These are phyloP conservation scores for Drosophila sulfurigaster DNA, from an alignment of 1,140 invertebrate species.

Conservation along the genomic window DNA sequence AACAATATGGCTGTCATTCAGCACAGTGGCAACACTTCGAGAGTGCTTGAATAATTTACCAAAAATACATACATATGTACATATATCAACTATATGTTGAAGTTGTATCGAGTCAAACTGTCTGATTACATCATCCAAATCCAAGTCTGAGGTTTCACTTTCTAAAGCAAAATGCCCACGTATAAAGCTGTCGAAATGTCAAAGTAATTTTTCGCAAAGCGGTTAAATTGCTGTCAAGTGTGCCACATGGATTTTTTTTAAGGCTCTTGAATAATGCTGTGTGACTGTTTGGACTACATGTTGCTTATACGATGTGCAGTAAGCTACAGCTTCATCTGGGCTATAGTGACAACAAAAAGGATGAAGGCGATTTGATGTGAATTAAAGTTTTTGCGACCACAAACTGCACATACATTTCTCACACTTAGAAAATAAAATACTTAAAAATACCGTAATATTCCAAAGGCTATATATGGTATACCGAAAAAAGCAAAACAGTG, in stretches of 20 bases:
- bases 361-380: no score
- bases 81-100: background rate
- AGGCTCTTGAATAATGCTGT: background rate
- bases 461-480: no score
- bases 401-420: no score
- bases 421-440: no score
- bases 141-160: background rate
- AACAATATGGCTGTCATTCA: constrained; percentile 9
- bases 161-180: background rate
- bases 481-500: no score
- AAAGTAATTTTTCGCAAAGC: background rate
- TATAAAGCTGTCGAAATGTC: background rate
- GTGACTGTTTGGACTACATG: background rate
- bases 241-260: background rate
- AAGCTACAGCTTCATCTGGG: no score
- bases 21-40: background rate
- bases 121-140: background rate
- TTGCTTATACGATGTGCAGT: no score
- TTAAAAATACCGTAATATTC: no score
- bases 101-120: background rate
- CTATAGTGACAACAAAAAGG: no score
- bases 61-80: background rate
- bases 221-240: background rate
- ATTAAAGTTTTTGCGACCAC: no score
- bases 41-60: background rate